These are phyloP conservation scores for Oryzias curvinotus DNA, from an alignment of 2,113 vertebrate genomes.

Conservation along the genomic window DNA sequence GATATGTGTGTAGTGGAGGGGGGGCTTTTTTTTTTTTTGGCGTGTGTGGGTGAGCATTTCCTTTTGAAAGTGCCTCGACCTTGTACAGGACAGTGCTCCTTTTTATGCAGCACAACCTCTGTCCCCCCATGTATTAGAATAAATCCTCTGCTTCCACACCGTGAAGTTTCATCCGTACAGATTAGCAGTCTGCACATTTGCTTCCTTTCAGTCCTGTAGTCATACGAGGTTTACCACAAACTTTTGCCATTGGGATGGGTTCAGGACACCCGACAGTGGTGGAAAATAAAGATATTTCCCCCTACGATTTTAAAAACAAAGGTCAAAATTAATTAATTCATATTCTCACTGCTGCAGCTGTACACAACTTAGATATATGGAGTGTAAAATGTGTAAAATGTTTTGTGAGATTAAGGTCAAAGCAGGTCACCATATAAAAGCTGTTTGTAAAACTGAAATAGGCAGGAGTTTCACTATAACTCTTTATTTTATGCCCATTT, in stretches of 20 bases:
- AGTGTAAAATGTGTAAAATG: slow-evolving; percentile 23
- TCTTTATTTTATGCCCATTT: slow-evolving; percentile 6
- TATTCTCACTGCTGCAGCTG: slow-evolving; percentile 23
- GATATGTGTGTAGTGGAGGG: slow-evolving; percentile 8
- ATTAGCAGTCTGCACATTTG: slow-evolving; percentile 18
- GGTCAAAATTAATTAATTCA: slow-evolving; percentile 35
- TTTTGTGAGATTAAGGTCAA: slow-evolving; percentile 22
- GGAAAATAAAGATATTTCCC: slow-evolving; percentile 18
- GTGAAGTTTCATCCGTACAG: slow-evolving; percentile 31
- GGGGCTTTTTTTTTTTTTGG: slow-evolving; percentile 11
- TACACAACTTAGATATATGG: slow-evolving; percentile 13
- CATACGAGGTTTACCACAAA: slow-evolving; percentile 14
- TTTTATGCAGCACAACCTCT: slow-evolving; percentile 47
- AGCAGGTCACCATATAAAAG: slow-evolving; percentile 1
- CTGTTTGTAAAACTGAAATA: neutral
- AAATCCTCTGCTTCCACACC: slow-evolving; percentile 41
- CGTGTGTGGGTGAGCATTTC: slow-evolving; percentile 27
- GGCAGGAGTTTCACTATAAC: slow-evolving; percentile 13
- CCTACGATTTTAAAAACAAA: slow-evolving; percentile 28
- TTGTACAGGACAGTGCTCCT: slow-evolving; percentile 53
- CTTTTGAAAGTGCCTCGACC: slow-evolving; percentile 75
- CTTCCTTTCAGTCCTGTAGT: slow-evolving; percentile 12
- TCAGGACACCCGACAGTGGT: slow-evolving; percentile 26
- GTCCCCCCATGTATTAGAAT: slow-evolving; percentile 19
- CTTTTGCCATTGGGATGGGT: slow-evolving; percentile 12